Conservation (phyloP, 1,140 invertebrate species). For the Phocides pigmalion region DNA sequence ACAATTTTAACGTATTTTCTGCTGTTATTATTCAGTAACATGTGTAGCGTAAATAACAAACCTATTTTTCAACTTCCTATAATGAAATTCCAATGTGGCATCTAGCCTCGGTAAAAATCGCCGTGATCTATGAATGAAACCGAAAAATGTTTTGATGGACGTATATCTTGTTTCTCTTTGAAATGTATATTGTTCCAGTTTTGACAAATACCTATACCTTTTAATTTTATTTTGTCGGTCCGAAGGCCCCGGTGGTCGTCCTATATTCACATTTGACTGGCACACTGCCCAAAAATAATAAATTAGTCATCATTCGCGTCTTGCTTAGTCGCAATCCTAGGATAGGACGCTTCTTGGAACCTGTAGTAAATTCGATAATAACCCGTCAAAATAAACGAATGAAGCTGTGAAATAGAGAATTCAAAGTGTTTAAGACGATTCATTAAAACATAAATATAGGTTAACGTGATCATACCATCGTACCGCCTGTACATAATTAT, state of each 20-base stretch:
- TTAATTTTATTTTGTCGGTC: conserved; percentile 38
- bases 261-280: conserved; percentile 67
- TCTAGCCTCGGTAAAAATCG: neutral
- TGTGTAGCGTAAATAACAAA: no score
- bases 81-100: neutral
- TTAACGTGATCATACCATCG: no score
- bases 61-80: neutral
- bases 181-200: conserved; percentile 31
- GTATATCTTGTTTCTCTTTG: conserved; percentile 24
- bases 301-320: conserved; percentile 66
- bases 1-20: no score
- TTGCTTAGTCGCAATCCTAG: conserved; percentile 54
- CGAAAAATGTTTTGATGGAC: conserved; percentile 14
- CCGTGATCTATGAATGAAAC: conserved; percentile 26
- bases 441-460: neutral
- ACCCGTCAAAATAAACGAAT: conserved; percentile 35
- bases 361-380: conserved; percentile 39
- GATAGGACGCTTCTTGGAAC: conserved; percentile 56
- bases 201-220: conserved; percentile 23
- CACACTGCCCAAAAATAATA: conserved; percentile 74
- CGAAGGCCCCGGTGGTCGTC: conserved; percentile 46
- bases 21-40: no score
- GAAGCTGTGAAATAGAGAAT: conserved; percentile 22
- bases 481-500: no score
- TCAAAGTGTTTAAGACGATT: neutral